phyloP scores from a whole-genome alignment of 2,888 invertebrate genomes.

The Lochmaea crataegi region DNA sequence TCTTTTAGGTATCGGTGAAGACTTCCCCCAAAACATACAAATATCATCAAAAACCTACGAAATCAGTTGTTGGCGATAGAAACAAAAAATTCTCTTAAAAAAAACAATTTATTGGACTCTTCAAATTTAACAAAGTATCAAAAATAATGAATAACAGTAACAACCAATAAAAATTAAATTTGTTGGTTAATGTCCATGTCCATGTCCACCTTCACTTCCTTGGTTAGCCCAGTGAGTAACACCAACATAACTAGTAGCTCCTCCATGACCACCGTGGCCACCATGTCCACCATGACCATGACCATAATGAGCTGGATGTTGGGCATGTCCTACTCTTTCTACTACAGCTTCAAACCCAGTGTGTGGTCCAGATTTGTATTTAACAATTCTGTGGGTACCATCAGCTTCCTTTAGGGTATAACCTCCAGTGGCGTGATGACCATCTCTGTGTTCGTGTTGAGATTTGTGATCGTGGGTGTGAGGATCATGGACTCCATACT shows the following conservation, averaged over 20 bases:
- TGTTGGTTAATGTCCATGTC: slow-evolving; percentile 27
- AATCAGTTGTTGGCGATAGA: too few species aligned
- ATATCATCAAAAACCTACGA: too few species aligned
- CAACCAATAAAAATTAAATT: slow-evolving; percentile 4
- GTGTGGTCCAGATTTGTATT: slow-evolving; percentile 54
- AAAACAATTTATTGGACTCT: background rate
- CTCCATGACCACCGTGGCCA: slow-evolving; percentile 17
- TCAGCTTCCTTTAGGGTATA: slow-evolving; percentile 62
- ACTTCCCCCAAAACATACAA: too few species aligned
- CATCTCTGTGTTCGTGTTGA: slow-evolving; percentile 61
- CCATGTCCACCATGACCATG: slow-evolving; percentile 21
- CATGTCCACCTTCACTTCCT: slow-evolving; percentile 37
- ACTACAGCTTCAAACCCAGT: slow-evolving; percentile 53
- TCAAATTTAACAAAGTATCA: background rate
- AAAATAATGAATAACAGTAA: background rate
- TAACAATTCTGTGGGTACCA: slow-evolving; percentile 61
- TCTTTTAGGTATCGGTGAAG: too few species aligned
- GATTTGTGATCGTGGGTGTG: slow-evolving; percentile 62
- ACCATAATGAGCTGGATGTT: slow-evolving; percentile 53
- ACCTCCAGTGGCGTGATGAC: slow-evolving; percentile 60
- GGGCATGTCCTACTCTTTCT: slow-evolving; percentile 50
- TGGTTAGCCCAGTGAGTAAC: slow-evolving; percentile 50
- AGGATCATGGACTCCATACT: slow-evolving; percentile 62
- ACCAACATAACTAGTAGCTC: slow-evolving; percentile 51
- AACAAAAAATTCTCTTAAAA: background rate